phyloP scores from a whole-genome alignment of 2,888 invertebrate genomes.

The Pandemis heparana region DNA sequence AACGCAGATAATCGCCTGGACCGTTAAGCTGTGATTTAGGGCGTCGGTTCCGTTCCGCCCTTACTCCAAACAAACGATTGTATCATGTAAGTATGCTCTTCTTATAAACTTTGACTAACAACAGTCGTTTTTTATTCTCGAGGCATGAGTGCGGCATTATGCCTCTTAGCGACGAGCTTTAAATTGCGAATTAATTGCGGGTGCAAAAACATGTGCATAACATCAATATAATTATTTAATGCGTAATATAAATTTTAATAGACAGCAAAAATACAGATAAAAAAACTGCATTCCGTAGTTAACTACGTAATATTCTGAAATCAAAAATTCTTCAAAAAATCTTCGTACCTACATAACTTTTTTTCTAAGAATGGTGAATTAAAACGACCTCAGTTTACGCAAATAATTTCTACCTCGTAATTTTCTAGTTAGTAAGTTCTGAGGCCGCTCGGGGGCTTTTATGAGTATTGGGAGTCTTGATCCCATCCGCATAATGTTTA shows the following conservation, averaged over 20 bases:
- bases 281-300: too few species aligned
- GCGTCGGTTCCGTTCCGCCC: constrained; percentile 63
- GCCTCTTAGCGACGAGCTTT: not conserved
- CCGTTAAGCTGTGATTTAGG: constrained; percentile 71
- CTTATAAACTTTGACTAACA: constrained; percentile 34
- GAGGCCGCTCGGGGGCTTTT: constrained; percentile 53
- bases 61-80: constrained; percentile 43
- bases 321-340: constrained; percentile 51
- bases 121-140: constrained; percentile 28
- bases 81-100: constrained; percentile 33
- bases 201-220: not conserved
- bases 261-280: too few species aligned
- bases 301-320: constrained; percentile 50
- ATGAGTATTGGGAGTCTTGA: constrained; percentile 41
- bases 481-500: not conserved
- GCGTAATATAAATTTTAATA: not conserved
- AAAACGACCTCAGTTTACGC: constrained; percentile 59
- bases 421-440: constrained; percentile 68
- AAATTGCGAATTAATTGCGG: not conserved
- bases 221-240: not conserved
- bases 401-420: constrained; percentile 66
- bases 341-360: too few species aligned
- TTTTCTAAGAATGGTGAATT: constrained; percentile 63
- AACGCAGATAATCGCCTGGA: constrained; percentile 67
- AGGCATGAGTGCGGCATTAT: not conserved